A percentile compares a stretch with the other conserved stretches of the same genome.
Conservation (phyloP, 1,140 invertebrate species). For the Drosophila cardini region DNA sequence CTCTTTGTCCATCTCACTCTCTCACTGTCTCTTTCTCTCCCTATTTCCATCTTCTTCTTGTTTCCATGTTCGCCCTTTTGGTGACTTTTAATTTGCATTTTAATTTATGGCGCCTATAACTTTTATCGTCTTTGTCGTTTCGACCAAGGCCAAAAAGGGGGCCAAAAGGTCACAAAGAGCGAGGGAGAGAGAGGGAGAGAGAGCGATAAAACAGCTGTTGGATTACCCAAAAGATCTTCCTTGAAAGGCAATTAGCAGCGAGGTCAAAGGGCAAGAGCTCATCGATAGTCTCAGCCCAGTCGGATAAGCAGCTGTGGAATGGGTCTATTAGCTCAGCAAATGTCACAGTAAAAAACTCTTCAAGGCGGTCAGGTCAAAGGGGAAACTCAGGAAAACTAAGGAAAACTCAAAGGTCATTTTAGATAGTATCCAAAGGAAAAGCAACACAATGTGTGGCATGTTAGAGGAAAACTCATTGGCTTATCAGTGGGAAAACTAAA, state of each 20-base stretch:
- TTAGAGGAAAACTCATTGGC: background rate
- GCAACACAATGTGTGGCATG: constrained; percentile 5
- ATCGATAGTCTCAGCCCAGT: constrained; percentile 23
- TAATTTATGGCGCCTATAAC: constrained; percentile 79
- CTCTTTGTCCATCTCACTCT: background rate
- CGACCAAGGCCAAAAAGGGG: constrained; percentile 7
- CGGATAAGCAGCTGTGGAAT: constrained; percentile 32
- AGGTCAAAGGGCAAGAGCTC: constrained; percentile 53
- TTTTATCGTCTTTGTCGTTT: constrained; percentile 61
- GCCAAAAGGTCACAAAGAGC: constrained; percentile 38
- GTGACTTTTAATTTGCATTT: constrained; percentile 77
- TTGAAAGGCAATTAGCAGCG: constrained; percentile 63
- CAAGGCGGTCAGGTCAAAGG: constrained; percentile 8
- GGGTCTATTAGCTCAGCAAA: background rate
- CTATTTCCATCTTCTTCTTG: background rate
- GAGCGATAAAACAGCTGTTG: constrained; percentile 67
- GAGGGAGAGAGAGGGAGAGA: constrained; percentile 5
- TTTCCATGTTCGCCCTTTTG: constrained; percentile 17
- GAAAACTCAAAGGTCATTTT: background rate
- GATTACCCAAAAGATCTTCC: constrained; percentile 40
- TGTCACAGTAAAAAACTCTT: constrained; percentile 4
- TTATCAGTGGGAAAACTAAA: too few relatives aligned
- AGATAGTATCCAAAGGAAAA: constrained; percentile 2
- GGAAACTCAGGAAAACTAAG: background rate
- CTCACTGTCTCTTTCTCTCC: background rate